Base-by-base conservation (phyloP, 1,140 invertebrate genomes). In the Lasioglossum albipes region DNA sequence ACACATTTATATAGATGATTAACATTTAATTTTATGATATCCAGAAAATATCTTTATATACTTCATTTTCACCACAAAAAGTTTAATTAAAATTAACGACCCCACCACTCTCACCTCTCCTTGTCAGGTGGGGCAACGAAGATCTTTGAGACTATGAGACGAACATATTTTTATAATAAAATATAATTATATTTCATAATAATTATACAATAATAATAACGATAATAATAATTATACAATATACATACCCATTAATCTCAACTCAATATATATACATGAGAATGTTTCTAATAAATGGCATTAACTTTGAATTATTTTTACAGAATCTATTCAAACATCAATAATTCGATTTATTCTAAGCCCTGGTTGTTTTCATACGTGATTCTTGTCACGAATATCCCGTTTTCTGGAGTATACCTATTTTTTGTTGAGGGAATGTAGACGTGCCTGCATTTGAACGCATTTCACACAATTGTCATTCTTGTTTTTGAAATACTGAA, bases 401-500 rank as follows among this genome's bases (percentile, higher is more conserved):
- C 59, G 2, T 64, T 64, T 36, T 22, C 3, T 62, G 13, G 9
- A 49, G 52, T 1, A 13, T 5, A n/a, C 16, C n/a, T 77, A 83
- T 18, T 52, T 69, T 2, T 16, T 41, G 9, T 27, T 13, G 13
- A 12, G 6, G 31, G 59, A 71, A 49, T 42, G 5, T 12, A 12
- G 3, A 12, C 36, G 66, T 27, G 2, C n/a, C 31, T 64, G 61
- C n/a, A 6, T 16, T 79, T 57, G 59, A n/a, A 27, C 49, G 20
- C 79, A 86, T 10, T 49, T 82, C 13, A 67, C 49, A 59, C 75
- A 85, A 61, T 22, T 49, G 7, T 75, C 22, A 4, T 45, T 13
- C 27, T 61, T 84, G 5, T 49, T 57, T 49, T 59, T 59, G 31
- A 42, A 10, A 3, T 18, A 45, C 83, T 85, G 64, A 5, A 22